Percentiles rank a stretch among this genome's conserved stretches.
Conservation (phyloP, 1,140 invertebrate genomes). For the Harlomillsia oculata region DNA sequence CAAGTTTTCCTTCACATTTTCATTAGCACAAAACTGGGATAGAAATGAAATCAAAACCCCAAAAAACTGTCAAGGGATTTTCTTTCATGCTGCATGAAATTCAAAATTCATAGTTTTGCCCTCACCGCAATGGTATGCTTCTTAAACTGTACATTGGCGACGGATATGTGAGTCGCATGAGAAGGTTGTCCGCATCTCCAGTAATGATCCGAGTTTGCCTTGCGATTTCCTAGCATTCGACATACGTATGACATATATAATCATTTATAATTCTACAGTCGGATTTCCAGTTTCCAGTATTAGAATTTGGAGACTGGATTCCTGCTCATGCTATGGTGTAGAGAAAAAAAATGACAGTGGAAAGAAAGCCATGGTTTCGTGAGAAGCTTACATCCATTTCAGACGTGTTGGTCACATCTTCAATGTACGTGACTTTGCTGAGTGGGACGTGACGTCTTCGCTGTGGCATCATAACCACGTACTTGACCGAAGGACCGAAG, state of each 20-base stretch:
- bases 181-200: constrained; percentile 7
- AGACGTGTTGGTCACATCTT: constrained; percentile 9
- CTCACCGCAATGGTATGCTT: constrained; percentile 8
- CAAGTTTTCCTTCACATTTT: background rate
- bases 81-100: background rate
- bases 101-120: background rate
- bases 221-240: too few species aligned
- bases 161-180: background rate
- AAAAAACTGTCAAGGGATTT: too few species aligned
- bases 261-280: too few species aligned
- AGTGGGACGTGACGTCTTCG: constrained; percentile 3
- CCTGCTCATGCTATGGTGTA: too few species aligned
- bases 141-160: background rate
- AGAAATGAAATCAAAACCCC: too few species aligned
- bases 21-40: too few species aligned
- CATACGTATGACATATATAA: too few species aligned
- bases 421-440: constrained; percentile 20
- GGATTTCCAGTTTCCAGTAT: too few species aligned
- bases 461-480: background rate
- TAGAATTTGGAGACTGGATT: too few species aligned
- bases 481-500: background rate
- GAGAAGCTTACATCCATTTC: background rate
- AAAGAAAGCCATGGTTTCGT: too few species aligned
- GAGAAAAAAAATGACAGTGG: too few species aligned
- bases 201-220: background rate